A percentile compares a stretch with the other conserved stretches of the same genome.
Evolutionary conservation across 1,140 invertebrate genomes (phyloP).

Genomic region (Sogatella furcifera): DNA sequence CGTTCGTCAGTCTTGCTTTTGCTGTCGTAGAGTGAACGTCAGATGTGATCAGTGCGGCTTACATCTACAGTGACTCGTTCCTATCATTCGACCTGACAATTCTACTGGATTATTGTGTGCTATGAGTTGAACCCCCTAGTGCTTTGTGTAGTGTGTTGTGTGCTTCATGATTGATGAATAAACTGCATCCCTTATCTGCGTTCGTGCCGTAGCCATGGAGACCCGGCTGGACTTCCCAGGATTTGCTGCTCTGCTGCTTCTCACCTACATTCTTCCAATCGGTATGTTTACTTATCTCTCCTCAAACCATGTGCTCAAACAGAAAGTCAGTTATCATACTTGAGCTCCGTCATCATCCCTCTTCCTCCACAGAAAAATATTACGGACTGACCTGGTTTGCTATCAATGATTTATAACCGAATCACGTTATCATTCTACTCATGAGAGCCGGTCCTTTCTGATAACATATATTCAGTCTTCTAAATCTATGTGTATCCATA

Average conservation of each 20-base stretch:
- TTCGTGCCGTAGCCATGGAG: background rate
- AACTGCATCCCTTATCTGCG: background rate
- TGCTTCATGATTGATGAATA: background rate
- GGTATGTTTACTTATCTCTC: background rate
- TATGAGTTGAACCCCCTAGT: background rate
- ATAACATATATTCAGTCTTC: too few species aligned
- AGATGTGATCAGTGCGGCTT: background rate
- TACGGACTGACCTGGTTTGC: too few species aligned
- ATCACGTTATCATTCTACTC: too few species aligned
- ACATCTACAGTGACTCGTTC: background rate
- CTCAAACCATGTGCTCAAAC: too few species aligned
- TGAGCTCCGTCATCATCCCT: too few species aligned
- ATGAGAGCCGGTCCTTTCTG: too few species aligned
- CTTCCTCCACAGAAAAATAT: too few species aligned
- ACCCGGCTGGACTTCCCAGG: background rate
- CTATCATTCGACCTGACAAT: background rate
- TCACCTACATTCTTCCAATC: background rate
- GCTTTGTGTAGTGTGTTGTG: background rate
- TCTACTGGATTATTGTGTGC: background rate
- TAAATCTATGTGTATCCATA: too few species aligned
- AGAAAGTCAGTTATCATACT: too few species aligned
- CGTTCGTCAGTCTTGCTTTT: background rate
- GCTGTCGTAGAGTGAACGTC: background rate
- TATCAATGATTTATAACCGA: too few species aligned
- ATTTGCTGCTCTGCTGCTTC: background rate